phyloP scores from a whole-genome alignment of 2,888 invertebrate genomes.

The Diaprepes abbreviatus region DNA sequence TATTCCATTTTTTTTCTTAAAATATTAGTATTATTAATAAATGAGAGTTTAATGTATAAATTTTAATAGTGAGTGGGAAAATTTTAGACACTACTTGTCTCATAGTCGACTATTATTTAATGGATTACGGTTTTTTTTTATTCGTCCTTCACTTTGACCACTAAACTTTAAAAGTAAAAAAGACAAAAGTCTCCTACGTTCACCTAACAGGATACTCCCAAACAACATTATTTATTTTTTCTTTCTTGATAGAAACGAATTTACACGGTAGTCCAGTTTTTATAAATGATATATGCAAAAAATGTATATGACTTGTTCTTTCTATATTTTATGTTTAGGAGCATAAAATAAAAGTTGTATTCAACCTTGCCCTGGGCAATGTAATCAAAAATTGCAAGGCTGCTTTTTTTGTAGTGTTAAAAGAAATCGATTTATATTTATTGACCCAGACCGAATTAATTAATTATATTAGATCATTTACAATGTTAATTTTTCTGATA shows the following conservation, averaged over 20 bases:
- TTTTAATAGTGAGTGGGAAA: too few species aligned
- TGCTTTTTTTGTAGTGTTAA: conserved; percentile 3
- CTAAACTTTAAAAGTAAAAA: neutral
- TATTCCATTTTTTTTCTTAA: too few species aligned
- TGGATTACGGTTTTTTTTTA: too few species aligned
- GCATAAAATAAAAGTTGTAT: neutral
- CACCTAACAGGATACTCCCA: neutral
- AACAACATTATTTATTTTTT: neutral
- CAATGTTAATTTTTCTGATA: too few species aligned
- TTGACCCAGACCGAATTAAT: conserved; percentile 7
- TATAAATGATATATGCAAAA: neutral
- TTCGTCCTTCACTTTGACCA: neutral
- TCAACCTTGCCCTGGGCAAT: conserved; percentile 8
- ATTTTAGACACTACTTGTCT: too few species aligned
- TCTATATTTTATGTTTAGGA: neutral
- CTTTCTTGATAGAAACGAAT: neutral
- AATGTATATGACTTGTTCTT: neutral
- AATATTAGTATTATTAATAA: too few species aligned
- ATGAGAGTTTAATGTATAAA: too few species aligned
- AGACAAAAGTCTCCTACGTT: neutral
- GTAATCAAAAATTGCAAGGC: conserved; percentile 13
- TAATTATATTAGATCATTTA: neutral
- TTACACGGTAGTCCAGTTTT: neutral
- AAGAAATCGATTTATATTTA: neutral
- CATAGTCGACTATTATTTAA: too few species aligned